phyloP scores from a whole-genome alignment of 2,888 invertebrate species.

The Plagodis dolabraria region DNA sequence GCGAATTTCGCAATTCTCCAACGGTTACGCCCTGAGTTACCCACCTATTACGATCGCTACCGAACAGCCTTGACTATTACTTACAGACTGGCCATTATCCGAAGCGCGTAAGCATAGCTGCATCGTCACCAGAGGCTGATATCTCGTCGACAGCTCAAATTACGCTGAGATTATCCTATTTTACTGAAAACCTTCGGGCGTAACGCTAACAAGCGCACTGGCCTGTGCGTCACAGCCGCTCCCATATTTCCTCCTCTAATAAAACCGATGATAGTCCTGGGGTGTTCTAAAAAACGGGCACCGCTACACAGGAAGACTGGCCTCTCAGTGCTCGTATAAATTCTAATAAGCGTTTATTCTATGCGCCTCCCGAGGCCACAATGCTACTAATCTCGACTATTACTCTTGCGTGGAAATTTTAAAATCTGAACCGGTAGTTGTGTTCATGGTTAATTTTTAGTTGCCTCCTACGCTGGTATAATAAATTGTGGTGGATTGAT shows the following conservation, averaged over 20 bases:
- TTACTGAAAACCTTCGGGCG: slow-evolving; percentile 62
- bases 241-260: slow-evolving; percentile 73
- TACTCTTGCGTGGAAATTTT: slow-evolving; percentile 73
- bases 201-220: slow-evolving; percentile 63
- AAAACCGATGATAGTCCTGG: slow-evolving; percentile 69
- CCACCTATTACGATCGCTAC: slow-evolving; percentile 81
- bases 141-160: slow-evolving; percentile 76
- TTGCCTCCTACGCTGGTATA: slow-evolving; percentile 76
- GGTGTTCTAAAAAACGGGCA: slow-evolving; percentile 69
- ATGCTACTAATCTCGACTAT: slow-evolving; percentile 78
- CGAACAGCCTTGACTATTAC: slow-evolving; percentile 79
- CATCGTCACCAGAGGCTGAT: slow-evolving; percentile 75
- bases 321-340: slow-evolving; percentile 64
- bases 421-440: slow-evolving; percentile 71
- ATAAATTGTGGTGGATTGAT: slow-evolving; percentile 69
- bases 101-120: slow-evolving; percentile 57
- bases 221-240: slow-evolving; percentile 59
- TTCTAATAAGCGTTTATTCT: slow-evolving; percentile 76
- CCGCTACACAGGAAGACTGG: slow-evolving; percentile 49
- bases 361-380: slow-evolving; percentile 74
- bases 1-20: slow-evolving; percentile 62
- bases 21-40: slow-evolving; percentile 72
- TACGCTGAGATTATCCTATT: slow-evolving; percentile 75
- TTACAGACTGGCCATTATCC: slow-evolving; percentile 64
- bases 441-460: slow-evolving; percentile 72